Evolutionary conservation across 2,888 invertebrate genomes (phyloP).

Genomic region (Sarcophaga variegata): DNA sequence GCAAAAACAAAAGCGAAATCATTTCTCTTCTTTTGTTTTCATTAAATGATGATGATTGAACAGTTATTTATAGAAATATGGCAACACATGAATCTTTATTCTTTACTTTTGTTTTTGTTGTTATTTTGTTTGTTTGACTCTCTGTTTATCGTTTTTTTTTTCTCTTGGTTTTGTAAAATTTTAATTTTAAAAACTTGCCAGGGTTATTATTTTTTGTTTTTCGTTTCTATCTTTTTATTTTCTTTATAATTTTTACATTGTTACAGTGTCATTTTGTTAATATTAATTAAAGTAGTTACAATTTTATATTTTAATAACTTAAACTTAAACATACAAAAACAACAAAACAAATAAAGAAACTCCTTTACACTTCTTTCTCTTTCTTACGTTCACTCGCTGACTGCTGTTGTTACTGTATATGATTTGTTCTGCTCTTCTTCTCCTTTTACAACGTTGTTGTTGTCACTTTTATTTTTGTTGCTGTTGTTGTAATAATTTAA

Average conservation of each 20-base stretch:
- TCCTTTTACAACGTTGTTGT: neutral
- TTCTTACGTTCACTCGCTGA: neutral
- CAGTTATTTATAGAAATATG: slow-evolving; percentile 60
- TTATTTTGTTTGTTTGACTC: neutral
- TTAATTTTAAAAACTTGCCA: neutral
- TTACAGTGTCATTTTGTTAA: slow-evolving; percentile 19
- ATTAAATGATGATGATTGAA: slow-evolving; percentile 27
- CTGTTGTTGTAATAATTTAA: slow-evolving; percentile 16
- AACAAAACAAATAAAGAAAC: slow-evolving; percentile 9
- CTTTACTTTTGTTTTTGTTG: slow-evolving; percentile 5
- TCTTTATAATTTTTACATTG: slow-evolving; percentile 1
- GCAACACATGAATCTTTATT: slow-evolving; percentile 32
- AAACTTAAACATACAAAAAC: slow-evolving; percentile 8
- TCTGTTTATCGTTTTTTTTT: neutral
- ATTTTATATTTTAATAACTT: neutral
- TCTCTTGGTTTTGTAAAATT: neutral
- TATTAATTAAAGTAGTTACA: slow-evolving; percentile 14
- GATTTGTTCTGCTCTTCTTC: slow-evolving; percentile 25
- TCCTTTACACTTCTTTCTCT: slow-evolving; percentile 36
- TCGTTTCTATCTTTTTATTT: slow-evolving; percentile 23
- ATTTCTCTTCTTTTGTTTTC: neutral
- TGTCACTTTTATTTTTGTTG: neutral
- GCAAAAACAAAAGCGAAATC: neutral
- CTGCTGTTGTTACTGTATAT: neutral
- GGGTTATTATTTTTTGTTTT: neutral